Evolutionary conservation across 1,140 invertebrate species (phyloP).

Genomic region (Rhyzopertha dominica): DNA sequence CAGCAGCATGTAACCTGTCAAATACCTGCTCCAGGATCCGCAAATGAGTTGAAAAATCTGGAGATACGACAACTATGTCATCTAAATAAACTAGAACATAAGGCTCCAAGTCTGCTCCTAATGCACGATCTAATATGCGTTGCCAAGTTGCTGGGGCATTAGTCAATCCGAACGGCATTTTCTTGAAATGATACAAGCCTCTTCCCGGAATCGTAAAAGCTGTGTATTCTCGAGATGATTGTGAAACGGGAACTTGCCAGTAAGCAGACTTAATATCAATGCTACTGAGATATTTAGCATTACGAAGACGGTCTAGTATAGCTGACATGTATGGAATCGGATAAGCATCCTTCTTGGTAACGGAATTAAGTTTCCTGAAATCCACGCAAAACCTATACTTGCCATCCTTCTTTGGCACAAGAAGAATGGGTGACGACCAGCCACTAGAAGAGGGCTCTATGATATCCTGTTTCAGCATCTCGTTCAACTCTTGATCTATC

Average conservation of each 20-base stretch:
- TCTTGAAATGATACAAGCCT: conserved; percentile 37
- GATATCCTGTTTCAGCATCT: conserved; percentile 25
- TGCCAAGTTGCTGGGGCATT: conserved; percentile 44
- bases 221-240: conserved; percentile 22
- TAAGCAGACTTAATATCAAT: conserved; percentile 34
- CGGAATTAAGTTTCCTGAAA: conserved; percentile 32
- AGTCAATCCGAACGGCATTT: conserved; percentile 33
- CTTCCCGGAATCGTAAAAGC: conserved; percentile 33
- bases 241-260: conserved; percentile 32
- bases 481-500: conserved; percentile 20
- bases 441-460: conserved; percentile 24
- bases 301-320: conserved; percentile 35
- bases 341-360: conserved; percentile 35
- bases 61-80: no score
- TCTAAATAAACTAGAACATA: no score
- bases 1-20: no score
- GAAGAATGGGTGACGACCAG: conserved; percentile 29
- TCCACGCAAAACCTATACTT: conserved; percentile 36
- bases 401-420: conserved; percentile 29
- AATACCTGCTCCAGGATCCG: no score
- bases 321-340: conserved; percentile 34
- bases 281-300: conserved; percentile 27
- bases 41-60: no score
- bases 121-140: no score
- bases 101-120: no score